Percentiles rank a stretch among this genome's conserved stretches.
These are phyloP conservation scores for Xylocopa sonorina DNA, from an alignment of 1,140 invertebrate species.

Conservation along the genomic window DNA sequence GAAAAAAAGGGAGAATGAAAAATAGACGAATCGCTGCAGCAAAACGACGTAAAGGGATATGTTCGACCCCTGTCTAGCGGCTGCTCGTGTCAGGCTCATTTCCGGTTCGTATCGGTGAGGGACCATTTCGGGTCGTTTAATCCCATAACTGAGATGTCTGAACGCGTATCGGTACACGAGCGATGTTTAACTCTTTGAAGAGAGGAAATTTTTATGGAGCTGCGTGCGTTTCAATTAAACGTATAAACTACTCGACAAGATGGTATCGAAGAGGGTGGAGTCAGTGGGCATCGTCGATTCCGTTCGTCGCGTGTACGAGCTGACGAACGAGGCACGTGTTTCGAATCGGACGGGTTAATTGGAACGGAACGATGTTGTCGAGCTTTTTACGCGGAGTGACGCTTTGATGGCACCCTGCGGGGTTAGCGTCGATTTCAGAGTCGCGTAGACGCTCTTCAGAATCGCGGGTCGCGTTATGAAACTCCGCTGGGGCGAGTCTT, in stretches of 20 bases:
- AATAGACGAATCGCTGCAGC: constrained; percentile 34
- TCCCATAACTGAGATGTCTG: no score
- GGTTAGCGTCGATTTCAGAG: background rate
- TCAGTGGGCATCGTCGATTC: constrained; percentile 4
- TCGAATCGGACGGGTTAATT: constrained; percentile 16
- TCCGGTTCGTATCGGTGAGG: no score
- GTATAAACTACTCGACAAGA: constrained; percentile 23
- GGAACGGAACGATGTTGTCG: constrained; percentile 14
- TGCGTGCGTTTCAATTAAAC: constrained; percentile 49
- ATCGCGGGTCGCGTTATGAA: no score
- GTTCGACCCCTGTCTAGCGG: constrained; percentile 31
- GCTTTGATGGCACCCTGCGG: background rate
- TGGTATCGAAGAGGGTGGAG: constrained; percentile 31
- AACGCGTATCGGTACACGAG: no score
- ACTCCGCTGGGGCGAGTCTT: background rate
- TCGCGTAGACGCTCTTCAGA: background rate
- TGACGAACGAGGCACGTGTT: background rate
- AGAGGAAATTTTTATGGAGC: no score
- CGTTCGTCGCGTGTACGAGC: background rate
- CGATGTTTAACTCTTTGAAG: no score
- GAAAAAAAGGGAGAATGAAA: background rate
- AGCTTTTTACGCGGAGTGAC: background rate
- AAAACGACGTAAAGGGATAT: constrained; percentile 11
- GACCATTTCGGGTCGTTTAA: no score
- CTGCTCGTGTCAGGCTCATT: no score